phyloP scores from a whole-genome alignment of 2,113 vertebrate species.

The Neotragus pygmaeus region DNA sequence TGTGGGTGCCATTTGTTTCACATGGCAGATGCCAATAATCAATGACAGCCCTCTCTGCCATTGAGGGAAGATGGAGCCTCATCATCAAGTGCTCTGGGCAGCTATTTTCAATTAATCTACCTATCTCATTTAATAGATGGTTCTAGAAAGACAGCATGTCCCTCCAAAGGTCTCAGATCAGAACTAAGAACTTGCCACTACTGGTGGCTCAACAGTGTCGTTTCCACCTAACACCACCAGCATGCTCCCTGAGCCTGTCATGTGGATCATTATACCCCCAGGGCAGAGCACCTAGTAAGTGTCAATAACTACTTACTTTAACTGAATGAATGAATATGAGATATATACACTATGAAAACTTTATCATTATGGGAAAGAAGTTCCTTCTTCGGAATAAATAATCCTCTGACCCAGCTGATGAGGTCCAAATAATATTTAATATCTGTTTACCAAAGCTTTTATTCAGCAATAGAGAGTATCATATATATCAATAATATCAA shows the following conservation, averaged over 20 bases:
- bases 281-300: neutral
- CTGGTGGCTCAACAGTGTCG: neutral
- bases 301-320: neutral
- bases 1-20: neutral
- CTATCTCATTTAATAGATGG: conserved; percentile 20
- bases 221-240: neutral
- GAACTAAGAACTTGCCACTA: neutral
- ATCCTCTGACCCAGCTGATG: neutral
- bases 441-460: conserved; percentile 23
- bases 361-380: neutral
- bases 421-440: conserved; percentile 2
- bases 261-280: neutral
- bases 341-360: neutral
- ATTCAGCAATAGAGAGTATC: neutral
- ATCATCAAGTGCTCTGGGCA: neutral
- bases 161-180: neutral
- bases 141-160: neutral
- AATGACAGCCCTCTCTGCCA: neutral
- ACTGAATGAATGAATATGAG: neutral
- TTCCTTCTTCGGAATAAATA: neutral
- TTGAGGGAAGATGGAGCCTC: neutral
- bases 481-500: neutral
- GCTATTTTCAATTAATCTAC: neutral
- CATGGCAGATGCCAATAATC: neutral
- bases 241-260: neutral